Percentiles rank a stretch among this genome's conserved stretches.
Evolutionary conservation across 2,113 vertebrate genomes (phyloP).

Genomic region (Aviceda subcristata): DNA sequence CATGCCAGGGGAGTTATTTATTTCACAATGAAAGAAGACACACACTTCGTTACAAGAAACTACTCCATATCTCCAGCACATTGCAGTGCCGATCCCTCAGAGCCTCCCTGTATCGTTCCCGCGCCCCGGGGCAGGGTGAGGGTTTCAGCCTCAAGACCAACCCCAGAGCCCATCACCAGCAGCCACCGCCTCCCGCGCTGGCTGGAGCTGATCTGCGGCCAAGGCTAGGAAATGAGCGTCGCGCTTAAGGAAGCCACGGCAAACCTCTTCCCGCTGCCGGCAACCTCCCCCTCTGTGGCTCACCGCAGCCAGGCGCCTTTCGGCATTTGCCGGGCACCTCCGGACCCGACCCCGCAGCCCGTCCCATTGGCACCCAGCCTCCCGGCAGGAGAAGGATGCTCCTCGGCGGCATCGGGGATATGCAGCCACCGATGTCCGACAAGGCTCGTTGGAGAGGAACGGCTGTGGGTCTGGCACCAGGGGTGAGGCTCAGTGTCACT

Average conservation of each 20-base stretch:
- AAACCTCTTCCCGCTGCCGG: background rate
- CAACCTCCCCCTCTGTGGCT: background rate
- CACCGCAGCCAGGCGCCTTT: background rate
- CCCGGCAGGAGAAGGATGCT: background rate
- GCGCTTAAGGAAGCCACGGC: background rate
- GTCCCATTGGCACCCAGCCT: accelerated
- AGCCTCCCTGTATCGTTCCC: background rate
- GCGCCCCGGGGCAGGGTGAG: background rate
- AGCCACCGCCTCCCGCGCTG: background rate
- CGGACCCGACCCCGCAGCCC: accelerated
- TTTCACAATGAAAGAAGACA: constrained; percentile 6
- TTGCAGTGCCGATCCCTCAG: background rate
- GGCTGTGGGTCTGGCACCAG: background rate
- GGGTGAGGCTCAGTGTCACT: background rate
- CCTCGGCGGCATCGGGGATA: accelerated
- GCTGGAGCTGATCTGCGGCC: background rate
- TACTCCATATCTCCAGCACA: background rate
- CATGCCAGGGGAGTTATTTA: constrained; percentile 41
- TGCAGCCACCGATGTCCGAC: accelerated
- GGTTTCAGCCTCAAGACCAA: background rate
- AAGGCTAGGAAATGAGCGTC: background rate
- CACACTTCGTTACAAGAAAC: background rate
- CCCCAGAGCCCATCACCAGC: background rate
- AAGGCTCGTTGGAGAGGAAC: accelerated
- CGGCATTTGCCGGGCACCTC: background rate